Base-by-base conservation (phyloP, 2,113 vertebrate species). In the Bubalus kerabau region DNA sequence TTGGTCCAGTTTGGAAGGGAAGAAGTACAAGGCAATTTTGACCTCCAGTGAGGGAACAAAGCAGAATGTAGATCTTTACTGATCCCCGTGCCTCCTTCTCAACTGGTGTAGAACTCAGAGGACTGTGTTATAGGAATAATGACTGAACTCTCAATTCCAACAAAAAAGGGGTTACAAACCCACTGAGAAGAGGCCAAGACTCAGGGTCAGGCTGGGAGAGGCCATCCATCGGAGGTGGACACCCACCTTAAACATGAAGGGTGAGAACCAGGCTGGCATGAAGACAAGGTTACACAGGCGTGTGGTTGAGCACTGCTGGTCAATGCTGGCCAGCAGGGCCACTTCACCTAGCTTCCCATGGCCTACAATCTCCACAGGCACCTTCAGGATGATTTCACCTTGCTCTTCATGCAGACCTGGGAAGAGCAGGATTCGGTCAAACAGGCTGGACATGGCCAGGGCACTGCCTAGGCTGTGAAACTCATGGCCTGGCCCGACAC, bases 211-310 rank as follows among this genome's bases (percentile, higher is more conserved):
- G 82, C 26, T 21, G 21, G 46, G 32, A 57, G 12, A 64, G 52
- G 76, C 78, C 15, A 28, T 21, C 60, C 3, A 3, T 7, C 9
- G 2, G 59, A 21, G 8, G 13, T 28, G 0, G 1, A 64, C 14
- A 96, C 98, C 98, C 91, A 99, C 99, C 99, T 99, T 99, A 98
- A 99, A 99, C 92, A 99, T 99, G 81, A 99, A 98, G 0, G 99
- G 99, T 16, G 99, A 99, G 98, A 99, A 99, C 99, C 98, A 99
- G 12, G 99, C 98, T 0, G 99, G 99, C 99, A 99, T 99, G 89
- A 99, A 99, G 78, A 99, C 99, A 50, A 99, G 97, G 92, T 99
- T 99, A 98, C 99, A 99, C 92, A 99, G 98, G 76, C 98, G 98
- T 15, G 99, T 99, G 1, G 99, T 99, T 0, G 99, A 99, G 87